Evolutionary conservation across 1,140 invertebrate species (phyloP), one percentile per base, ranked within the genome.

Genomic region (Drosophila obscura): DNA sequence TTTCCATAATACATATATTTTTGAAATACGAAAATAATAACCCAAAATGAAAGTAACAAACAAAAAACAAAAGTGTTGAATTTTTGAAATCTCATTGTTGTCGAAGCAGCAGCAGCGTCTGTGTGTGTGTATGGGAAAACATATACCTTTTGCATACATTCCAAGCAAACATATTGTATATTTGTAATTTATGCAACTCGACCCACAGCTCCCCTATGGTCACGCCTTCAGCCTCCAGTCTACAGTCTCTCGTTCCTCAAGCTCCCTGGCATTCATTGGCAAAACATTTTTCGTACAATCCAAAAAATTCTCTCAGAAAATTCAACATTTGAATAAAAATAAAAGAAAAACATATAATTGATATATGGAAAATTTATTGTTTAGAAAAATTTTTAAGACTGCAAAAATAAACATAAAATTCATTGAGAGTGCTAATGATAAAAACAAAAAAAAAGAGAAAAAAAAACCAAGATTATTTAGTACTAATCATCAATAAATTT

Each of bases 301-400:
- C 52, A 62, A 56, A 41, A 77, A 79, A 58, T 77, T 78, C 64
- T 76, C 71, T 83, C 63, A 67, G 71, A 68, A 87, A 85, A 85
- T 64, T 60, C 58, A 81, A 71, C 73, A 81, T 87, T 78, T 75
- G 67, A 35, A 48, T 55, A 53, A 49, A 57, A 74, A 50, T 50
- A 35, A 46, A 73, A 50, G 22, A 39, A 57, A 39, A 67, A 19
- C 50, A 76, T 80, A 80, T 60, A 57, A 72, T 76, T 28, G 65
- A 73, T 77, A 74, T 59, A 87, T 87, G 81, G 44, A 83, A 82
- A 83, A 90, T 83, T 80, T 84, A 90, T 83, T 90, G 79, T 85
- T 84, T 91, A 90, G 73, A 89, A 63, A 88, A 87, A 87, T 87
- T 83, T 91, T 85, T 76, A 91, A 91, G 85, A 91, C 84, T 91